Percentiles rank a stretch among this genome's conserved stretches.
Conservation (phyloP, 2,888 invertebrate species). For the Bellardia bayeri region DNA sequence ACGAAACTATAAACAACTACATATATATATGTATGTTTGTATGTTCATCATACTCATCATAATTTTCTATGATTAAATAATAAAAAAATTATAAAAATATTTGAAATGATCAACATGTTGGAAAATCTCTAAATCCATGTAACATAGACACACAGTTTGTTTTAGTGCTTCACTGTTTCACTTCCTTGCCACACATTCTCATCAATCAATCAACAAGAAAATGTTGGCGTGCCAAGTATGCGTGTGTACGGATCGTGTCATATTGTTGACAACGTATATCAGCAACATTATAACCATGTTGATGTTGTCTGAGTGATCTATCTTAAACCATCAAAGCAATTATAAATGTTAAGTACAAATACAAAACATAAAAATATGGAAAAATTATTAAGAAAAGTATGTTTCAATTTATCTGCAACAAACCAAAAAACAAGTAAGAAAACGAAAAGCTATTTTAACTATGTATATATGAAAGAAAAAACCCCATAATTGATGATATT, state of each 20-base stretch:
- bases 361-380: slow-evolving; percentile 44
- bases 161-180: slow-evolving; percentile 14
- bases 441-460: too few relatives aligned
- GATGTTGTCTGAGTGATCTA: slow-evolving; percentile 30
- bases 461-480: not conserved
- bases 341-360: slow-evolving; percentile 50
- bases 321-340: slow-evolving; percentile 53
- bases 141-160: slow-evolving; percentile 18
- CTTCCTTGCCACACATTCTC: slow-evolving; percentile 56
- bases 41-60: slow-evolving; percentile 23
- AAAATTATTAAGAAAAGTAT: slow-evolving; percentile 41
- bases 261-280: slow-evolving; percentile 71
- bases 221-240: slow-evolving; percentile 69
- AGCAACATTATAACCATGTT: slow-evolving; percentile 62
- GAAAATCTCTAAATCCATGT: slow-evolving; percentile 47
- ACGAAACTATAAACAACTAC: slow-evolving; percentile 16
- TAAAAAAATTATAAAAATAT: slow-evolving; percentile 49
- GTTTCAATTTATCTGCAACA: slow-evolving; percentile 19
- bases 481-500: slow-evolving; percentile 48
- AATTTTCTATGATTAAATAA: slow-evolving; percentile 63
- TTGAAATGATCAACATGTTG: slow-evolving; percentile 59
- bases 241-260: slow-evolving; percentile 69
- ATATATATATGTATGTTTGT: slow-evolving; percentile 11
- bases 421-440: not conserved
- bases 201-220: slow-evolving; percentile 69